A percentile compares a stretch with the other conserved stretches of the same genome.
Evolutionary conservation across 2,113 vertebrate species (phyloP).

Genomic region (Albula goreensis): DNA sequence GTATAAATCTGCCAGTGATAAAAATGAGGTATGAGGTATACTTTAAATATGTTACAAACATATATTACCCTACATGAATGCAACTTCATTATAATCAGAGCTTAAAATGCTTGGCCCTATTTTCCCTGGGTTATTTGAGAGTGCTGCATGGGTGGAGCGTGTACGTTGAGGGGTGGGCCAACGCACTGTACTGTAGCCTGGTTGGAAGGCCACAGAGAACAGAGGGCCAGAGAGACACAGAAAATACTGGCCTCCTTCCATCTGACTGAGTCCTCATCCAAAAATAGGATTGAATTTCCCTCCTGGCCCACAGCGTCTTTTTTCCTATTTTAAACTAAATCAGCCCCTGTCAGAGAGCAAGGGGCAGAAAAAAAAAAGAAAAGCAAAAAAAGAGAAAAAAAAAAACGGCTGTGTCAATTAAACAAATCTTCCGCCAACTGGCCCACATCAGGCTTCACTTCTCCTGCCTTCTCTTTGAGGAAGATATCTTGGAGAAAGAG

Average conservation of each 20-base stretch:
- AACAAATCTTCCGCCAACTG: constrained; percentile 58
- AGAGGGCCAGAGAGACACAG: constrained; percentile 26
- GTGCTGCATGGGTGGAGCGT: neutral
- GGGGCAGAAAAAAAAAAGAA: constrained; percentile 25
- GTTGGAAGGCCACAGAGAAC: neutral
- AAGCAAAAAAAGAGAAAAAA: too few relatives aligned
- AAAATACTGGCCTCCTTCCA: constrained; percentile 54
- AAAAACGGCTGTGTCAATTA: constrained; percentile 57
- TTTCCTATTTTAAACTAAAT: constrained; percentile 33
- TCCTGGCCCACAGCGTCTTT: constrained; percentile 59
- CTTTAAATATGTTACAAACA: too few relatives aligned
- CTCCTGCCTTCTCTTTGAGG: constrained; percentile 20
- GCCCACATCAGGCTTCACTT: constrained; percentile 50
- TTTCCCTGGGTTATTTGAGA: neutral
- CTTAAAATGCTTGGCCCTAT: neutral
- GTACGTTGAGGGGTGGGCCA: neutral
- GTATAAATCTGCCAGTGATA: too few relatives aligned
- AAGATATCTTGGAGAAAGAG: constrained; percentile 3
- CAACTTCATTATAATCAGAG: too few relatives aligned
- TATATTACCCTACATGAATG: too few relatives aligned
- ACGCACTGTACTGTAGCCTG: neutral
- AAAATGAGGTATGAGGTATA: too few relatives aligned
- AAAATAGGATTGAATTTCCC: constrained; percentile 73
- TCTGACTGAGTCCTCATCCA: constrained; percentile 60
- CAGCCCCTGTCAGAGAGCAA: constrained; percentile 33